Conservation (phyloP, 2,888 invertebrate genomes). For the Ceratothoa steindachneri region DNA sequence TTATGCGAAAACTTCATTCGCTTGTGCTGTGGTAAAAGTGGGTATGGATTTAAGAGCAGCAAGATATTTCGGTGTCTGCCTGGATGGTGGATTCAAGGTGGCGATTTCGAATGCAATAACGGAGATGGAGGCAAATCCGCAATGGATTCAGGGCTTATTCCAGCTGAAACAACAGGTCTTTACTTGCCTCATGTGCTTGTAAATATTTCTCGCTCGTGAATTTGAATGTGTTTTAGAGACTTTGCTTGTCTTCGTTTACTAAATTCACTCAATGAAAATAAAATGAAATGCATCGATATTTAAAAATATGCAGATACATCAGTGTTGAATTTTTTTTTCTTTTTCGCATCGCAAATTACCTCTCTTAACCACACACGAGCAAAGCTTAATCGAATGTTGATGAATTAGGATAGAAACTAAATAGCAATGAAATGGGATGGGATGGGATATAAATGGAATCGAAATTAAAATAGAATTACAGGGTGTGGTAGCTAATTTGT, state of each 20-base stretch:
- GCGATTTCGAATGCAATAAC: conserved; percentile 75
- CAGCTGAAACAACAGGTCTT: conserved; percentile 65
- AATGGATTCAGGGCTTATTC: conserved; percentile 72
- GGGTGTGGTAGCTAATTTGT: no score
- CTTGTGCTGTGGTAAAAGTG: conserved; percentile 67
- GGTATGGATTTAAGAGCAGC: conserved; percentile 74
- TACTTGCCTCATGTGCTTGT: background rate
- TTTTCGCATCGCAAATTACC: no score
- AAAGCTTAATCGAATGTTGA: no score
- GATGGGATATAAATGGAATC: no score
- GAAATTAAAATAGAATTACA: no score
- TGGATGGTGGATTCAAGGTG: conserved; percentile 51
- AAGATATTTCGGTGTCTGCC: conserved; percentile 60
- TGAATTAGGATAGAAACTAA: no score
- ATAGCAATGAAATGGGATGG: no score
- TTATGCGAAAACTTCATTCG: conserved; percentile 75
- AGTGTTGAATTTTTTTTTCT: no score
- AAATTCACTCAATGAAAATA: background rate
- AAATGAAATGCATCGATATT: no score
- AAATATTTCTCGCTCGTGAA: no score
- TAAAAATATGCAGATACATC: no score
- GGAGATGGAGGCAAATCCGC: conserved; percentile 74
- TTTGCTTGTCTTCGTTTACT: background rate
- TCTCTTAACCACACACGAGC: no score
- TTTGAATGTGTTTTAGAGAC: background rate